phyloP scores from a whole-genome alignment of 2,113 vertebrate species.

The Dicrurus megarhynchus region DNA sequence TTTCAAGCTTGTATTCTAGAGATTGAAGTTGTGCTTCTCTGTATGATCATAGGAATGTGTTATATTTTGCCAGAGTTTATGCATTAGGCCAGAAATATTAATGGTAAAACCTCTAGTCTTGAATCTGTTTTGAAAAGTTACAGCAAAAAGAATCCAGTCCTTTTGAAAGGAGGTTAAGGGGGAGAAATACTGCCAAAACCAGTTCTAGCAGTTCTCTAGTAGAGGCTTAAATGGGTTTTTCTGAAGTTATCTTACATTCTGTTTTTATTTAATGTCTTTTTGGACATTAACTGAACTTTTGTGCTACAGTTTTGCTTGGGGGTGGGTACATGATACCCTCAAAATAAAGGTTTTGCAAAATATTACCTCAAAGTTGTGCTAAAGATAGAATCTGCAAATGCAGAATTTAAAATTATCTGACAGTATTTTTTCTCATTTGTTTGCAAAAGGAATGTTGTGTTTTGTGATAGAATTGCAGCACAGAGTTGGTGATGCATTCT shows the following conservation, averaged over 20 bases:
- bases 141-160: neutral
- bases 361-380: neutral
- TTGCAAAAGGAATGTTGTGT: neutral
- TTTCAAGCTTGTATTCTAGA: neutral
- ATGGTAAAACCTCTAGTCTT: neutral
- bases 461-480: neutral
- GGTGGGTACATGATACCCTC: too few species aligned
- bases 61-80: neutral
- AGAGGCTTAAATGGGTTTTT: neutral
- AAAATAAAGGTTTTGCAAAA: neutral
- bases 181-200: neutral
- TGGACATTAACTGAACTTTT: neutral
- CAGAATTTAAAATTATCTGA: neutral
- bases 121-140: neutral
- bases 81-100: neutral
- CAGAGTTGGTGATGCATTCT: neutral
- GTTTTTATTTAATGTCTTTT: neutral
- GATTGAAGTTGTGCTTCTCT: neutral
- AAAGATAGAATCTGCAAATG: neutral
- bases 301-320: neutral
- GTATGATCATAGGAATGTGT: neutral
- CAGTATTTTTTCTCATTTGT: neutral
- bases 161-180: neutral
- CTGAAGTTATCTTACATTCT: neutral
- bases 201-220: neutral